phyloP scores from a whole-genome alignment of 1,140 invertebrate species.

The Homalodisca vitripennis region DNA sequence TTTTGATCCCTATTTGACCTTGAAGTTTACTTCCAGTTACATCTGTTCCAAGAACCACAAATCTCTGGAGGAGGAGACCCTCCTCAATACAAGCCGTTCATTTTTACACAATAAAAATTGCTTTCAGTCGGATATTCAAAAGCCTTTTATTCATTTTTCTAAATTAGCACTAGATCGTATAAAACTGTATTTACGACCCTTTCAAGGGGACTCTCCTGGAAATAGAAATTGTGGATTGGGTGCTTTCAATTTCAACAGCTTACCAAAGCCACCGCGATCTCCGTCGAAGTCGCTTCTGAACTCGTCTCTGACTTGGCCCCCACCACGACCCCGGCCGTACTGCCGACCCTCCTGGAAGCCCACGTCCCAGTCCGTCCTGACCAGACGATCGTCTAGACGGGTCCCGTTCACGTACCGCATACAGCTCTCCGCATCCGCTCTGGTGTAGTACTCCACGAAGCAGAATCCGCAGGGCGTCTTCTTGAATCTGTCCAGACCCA shows the following conservation, averaged over 20 bases:
- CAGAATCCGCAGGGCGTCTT: constrained; percentile 99
- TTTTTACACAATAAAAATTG: no score
- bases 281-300: constrained; percentile 95
- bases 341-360: constrained; percentile 98
- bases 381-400: constrained; percentile 91
- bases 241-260: constrained; percentile 53
- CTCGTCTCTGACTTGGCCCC: constrained; percentile 97
- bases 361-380: constrained; percentile 98
- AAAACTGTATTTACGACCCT: no score
- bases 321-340: constrained; percentile 95
- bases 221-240: no score
- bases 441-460: constrained; percentile 94
- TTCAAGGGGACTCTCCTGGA: no score
- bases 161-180: no score
- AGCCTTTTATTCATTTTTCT: no score
- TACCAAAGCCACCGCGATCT: constrained; percentile 94
- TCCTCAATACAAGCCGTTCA: no score
- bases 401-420: constrained; percentile 97
- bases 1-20: no score
- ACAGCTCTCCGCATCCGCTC: constrained; percentile 86
- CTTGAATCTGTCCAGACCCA: constrained; percentile 97
- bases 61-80: no score
- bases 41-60: no score
- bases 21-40: no score
- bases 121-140: no score